Evolutionary conservation across 2,113 vertebrate genomes (phyloP), one percentile per base, ranked within the genome.

Genomic region (Sceloporus tristichus): DNA sequence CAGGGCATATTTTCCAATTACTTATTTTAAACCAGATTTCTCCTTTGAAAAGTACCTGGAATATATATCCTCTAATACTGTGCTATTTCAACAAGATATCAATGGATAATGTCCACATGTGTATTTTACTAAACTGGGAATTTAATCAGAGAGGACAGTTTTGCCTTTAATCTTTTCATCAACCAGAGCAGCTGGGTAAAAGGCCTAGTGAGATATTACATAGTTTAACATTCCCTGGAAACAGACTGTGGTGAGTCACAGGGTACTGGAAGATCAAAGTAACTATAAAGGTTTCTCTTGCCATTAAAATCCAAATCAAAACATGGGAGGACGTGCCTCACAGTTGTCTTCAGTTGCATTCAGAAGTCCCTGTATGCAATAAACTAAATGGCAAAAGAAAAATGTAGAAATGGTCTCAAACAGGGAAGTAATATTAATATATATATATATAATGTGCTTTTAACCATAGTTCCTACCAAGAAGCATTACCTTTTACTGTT

Each of bases 141-240:
- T 88, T 38, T 88, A 77, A 83, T 83, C 73, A 38, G n/a, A 88
- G 1, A 78, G 40, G 84, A 78, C 75, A 66, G 56, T 48, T 85
- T 66, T 77, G 11, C 23, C 71, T 85, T 85, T 62, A 62, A 62
- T 75, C 54, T 76, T 85, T 85, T 76, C 54, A 75, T 75, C 34
- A 78, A 53, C 38, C 27, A 21, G 75, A 85, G 27, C 38, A 85
- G 38, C 40, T 78, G 56, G 84, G 62, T 23, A 77, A 87, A 75
- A 65, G 18, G 21, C 25, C 48, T 27, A 83, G 71, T 38, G 53
- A 59, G n/a, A 53, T 88, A 66, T 82, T 88, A 54, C 79, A 87
- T 75, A 76, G 38, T 65, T 81, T 29, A 87, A 29, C 59, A 34
- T 65, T 82, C 62, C 29, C 40, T 25, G 74, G 62, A 68, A 77